Base-by-base conservation (phyloP, 2,113 vertebrate species). In the Oreotragus oreotragus region DNA sequence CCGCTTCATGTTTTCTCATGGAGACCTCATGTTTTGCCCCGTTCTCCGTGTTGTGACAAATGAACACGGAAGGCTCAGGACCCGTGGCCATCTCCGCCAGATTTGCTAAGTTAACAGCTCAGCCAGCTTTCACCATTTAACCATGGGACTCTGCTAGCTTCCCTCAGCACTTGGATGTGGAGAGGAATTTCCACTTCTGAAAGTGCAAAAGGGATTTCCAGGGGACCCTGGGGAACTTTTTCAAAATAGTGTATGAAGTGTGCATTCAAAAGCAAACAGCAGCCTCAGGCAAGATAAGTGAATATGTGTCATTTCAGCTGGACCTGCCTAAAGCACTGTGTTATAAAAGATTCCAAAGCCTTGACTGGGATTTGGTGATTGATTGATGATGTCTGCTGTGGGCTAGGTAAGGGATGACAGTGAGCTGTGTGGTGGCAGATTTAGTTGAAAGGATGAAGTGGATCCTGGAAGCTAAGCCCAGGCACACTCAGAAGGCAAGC, bases 121-220 rank as follows among this genome's bases (percentile, higher is more conserved):
- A 2, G 15, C n/a, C 36, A 23, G n/a, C 27, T 16, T 15, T 49
- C 1, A 5, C 28, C 6, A 0, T 36, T 36, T 13, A 10, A 2
- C 2, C 19, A 3, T 1, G 7, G 49, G 28, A 36, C 58, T 21
- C 28, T 10, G 6, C 47, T 81, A 33, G 49, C 79, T 81, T 81
- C 49, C 79, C 49, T 81, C 33, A 2, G 21, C 7, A 4, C 36
- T 21, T 49, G 64, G 14, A 8, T 27, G 21, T 13, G n/a, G 47
- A 13, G 17, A 55, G 30, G 27, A 47, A 15, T 30, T 89, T 81
- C 77, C 15, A 53, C 28, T 19, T 2, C 28, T 13, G 4, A 49
- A 49, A 88, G 14, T 30, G 11, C 39, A 19, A 70, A 66, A 51
- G 19, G 28, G 28, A 28, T 28, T n/a, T 60, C 19, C 16, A 12